Evolutionary conservation across 2,888 invertebrate species (phyloP).

Genomic region (Andrena minutula): DNA sequence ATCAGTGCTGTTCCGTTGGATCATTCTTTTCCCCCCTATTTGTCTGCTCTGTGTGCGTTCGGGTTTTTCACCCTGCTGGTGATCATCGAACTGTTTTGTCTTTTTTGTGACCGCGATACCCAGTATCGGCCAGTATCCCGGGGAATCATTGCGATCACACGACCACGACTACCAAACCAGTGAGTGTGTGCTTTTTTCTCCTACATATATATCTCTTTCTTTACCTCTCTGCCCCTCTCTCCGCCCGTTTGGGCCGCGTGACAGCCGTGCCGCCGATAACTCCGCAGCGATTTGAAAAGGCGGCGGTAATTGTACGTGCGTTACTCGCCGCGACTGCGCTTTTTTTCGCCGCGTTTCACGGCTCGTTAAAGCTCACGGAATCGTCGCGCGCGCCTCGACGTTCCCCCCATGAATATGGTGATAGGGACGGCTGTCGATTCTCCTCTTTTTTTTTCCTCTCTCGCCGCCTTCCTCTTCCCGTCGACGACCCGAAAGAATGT

Average conservation of each 20-base stretch:
- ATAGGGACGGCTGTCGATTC: slow-evolving; percentile 32
- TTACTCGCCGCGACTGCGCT: slow-evolving; percentile 39
- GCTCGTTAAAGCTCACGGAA: slow-evolving; percentile 44
- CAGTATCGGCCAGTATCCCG: slow-evolving; percentile 1
- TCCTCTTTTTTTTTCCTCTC: background rate
- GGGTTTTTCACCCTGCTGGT: background rate
- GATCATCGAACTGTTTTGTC: background rate
- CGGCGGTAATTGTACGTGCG: slow-evolving; percentile 46
- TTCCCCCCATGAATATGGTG: slow-evolving; percentile 36
- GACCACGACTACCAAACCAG: slow-evolving; percentile 23
- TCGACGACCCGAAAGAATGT: background rate
- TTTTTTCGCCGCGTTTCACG: slow-evolving; percentile 38
- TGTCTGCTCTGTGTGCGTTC: background rate
- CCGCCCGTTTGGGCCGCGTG: slow-evolving; percentile 13
- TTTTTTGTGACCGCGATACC: slow-evolving; percentile 15
- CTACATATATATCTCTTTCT: no score
- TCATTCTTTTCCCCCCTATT: slow-evolving; percentile 1
- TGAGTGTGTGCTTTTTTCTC: slow-evolving; percentile 28
- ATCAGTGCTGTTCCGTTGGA: slow-evolving; percentile 35
- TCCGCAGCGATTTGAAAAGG: slow-evolving; percentile 46
- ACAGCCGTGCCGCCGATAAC: slow-evolving; percentile 38
- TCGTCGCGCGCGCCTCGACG: slow-evolving; percentile 36
- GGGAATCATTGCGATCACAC: background rate
- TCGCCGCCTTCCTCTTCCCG: slow-evolving; percentile 11
- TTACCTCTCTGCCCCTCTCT: background rate